These are phyloP conservation scores for Gallinago jamesoni DNA, from an alignment of 2,113 vertebrate species.

Conservation along the genomic window DNA sequence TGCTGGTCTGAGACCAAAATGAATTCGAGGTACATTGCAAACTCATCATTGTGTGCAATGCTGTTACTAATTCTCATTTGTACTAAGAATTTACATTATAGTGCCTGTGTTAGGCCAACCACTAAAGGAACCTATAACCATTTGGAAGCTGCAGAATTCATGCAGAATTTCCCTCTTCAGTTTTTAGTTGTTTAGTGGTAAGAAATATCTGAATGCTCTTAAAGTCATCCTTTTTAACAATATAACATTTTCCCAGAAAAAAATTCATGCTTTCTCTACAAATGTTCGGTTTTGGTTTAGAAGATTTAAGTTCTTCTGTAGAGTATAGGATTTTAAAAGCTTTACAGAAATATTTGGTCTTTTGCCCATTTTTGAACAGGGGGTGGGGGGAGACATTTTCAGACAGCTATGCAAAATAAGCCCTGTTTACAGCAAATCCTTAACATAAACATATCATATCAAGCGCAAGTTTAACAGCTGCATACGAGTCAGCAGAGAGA, in stretches of 20 bases:
- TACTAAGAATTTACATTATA: neutral
- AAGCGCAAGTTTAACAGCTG: slow-evolving; percentile 29
- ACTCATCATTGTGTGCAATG: neutral
- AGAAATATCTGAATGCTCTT: neutral
- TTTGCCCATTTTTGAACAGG: slow-evolving; percentile 28
- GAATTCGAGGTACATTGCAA: neutral
- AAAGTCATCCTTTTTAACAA: neutral
- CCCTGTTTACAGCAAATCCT: neutral
- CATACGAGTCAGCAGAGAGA: neutral
- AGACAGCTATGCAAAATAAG: slow-evolving; percentile 44
- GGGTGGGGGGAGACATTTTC: neutral
- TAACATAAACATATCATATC: slow-evolving; percentile 40
- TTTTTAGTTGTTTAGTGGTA: neutral
- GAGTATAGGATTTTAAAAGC: slow-evolving; percentile 19
- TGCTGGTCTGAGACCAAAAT: slow-evolving; percentile 1
- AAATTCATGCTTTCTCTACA: neutral
- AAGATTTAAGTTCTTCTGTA: neutral
- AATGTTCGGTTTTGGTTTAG: neutral
- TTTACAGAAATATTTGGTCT: slow-evolving; percentile 43
- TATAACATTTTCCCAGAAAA: neutral
- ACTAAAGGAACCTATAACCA: neutral
- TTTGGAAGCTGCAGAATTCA: neutral
- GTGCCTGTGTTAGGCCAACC: neutral
- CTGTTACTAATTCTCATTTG: neutral
- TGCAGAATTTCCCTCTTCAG: neutral